phyloP scores from a whole-genome alignment of 2,113 vertebrate species.

The Lichenostomus cassidix region DNA sequence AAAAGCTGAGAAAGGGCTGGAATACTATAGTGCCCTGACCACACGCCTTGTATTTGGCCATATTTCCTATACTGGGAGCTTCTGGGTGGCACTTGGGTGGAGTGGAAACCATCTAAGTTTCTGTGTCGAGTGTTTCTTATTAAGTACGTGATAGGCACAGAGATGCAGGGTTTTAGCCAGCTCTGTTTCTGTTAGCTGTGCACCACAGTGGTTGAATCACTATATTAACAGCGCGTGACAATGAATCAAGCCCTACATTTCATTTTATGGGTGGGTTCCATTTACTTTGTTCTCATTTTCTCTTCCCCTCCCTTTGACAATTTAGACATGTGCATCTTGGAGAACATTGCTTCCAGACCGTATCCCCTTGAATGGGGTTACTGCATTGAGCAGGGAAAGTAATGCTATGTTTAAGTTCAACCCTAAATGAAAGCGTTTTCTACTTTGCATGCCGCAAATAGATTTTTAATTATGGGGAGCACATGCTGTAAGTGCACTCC shows the following conservation, averaged over 20 bases:
- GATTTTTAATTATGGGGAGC: constrained; percentile 24
- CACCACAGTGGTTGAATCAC: background rate
- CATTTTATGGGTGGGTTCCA: background rate
- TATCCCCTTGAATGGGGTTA: background rate
- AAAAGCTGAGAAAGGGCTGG: background rate
- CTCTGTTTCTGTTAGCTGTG: background rate
- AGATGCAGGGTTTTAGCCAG: background rate
- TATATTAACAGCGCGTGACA: background rate
- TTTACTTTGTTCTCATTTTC: background rate
- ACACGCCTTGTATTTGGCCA: accelerated
- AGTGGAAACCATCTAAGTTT: background rate
- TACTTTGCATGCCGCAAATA: background rate
- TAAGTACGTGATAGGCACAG: background rate
- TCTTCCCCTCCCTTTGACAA: background rate
- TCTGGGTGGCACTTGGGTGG: background rate
- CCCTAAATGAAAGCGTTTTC: constrained; percentile 33
- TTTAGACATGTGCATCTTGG: background rate
- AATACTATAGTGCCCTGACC: background rate
- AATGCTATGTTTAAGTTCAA: background rate
- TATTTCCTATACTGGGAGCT: background rate
- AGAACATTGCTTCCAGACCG: background rate
- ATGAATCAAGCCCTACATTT: background rate
- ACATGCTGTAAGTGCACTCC: background rate
- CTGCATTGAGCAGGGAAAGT: background rate
- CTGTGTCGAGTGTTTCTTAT: background rate